phyloP scores from a whole-genome alignment of 2,113 vertebrate genomes.

The Hippocampus abdominalis region DNA sequence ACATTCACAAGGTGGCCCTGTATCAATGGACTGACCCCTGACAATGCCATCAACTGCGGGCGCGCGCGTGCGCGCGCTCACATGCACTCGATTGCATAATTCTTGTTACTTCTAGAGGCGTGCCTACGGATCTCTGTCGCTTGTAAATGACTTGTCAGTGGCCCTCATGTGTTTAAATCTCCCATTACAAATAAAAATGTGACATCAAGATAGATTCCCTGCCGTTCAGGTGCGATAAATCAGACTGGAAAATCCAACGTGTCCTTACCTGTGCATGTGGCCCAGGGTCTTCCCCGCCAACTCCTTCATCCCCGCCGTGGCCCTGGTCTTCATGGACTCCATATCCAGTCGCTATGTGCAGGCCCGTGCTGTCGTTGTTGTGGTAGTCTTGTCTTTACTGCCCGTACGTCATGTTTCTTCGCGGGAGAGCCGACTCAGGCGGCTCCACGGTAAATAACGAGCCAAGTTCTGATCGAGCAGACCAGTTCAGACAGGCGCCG shows the following conservation, averaged over 20 bases:
- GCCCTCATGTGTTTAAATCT: conserved; percentile 2
- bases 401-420: conserved; percentile 70
- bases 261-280: conserved; percentile 91
- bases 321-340: conserved; percentile 90
- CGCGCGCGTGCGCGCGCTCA: conserved; percentile 19
- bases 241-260: not conserved
- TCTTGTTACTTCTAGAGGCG: conserved; percentile 47
- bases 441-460: conserved; percentile 52
- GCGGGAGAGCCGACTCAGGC: conserved; percentile 71
- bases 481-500: conserved; percentile 27
- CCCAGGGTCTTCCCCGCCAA: conserved; percentile 94
- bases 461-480: conserved; percentile 23
- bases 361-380: conserved; percentile 13
- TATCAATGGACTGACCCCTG: conserved; percentile 4
- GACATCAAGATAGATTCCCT: not conserved
- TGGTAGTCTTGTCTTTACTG: conserved; percentile 34
- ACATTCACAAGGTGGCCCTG: not conserved
- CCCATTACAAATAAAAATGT: not conserved
- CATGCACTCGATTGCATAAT: conserved; percentile 47
- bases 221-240: not conserved
- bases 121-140: conserved; percentile 37
- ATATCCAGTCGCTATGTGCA: conserved; percentile 75
- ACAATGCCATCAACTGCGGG: not conserved
- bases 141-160: conserved; percentile 25
- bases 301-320: conserved; percentile 91